Base-by-base conservation (phyloP, 2,113 vertebrate genomes). In the Atrichornis clamosus region DNA sequence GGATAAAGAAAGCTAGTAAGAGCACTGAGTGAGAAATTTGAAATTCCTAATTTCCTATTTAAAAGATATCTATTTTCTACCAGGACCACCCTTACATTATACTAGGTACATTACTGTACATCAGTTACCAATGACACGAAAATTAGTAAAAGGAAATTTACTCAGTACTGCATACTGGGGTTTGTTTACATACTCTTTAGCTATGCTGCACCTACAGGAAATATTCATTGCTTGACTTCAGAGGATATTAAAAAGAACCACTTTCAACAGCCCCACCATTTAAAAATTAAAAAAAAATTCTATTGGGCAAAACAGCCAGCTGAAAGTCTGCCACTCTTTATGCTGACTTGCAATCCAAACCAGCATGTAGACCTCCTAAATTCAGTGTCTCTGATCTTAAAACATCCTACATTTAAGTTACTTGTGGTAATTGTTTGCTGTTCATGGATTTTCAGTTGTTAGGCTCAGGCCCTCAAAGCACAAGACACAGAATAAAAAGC, bases 311-410 rank as follows among this genome's bases (percentile, higher is more conserved):
- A 68, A 50, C 11, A 59, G 44, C 13, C 87, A 75, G 24, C 33
- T 37, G 35, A 28, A 74, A 87, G 6, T 27, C 42, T 39, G 42
- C 42, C 23, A 24, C 47, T 63, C 20, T 50, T 37, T 5, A 47
- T 2, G 3, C 21, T 11, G 15, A 55, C 22, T 13, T 55, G 42
- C 20, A 39, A 59, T 8, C 11, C 49, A 67, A 67, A 44, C 10
- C 8, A 46, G 22, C 17, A 32, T 0, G 1, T 50, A 86, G 20
- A 42, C 24, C 30, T n/a, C 21, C 19, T 0, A 1, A 56, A 58
- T 15, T 62, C 56, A 67, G 24, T 6, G 22, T 46, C n/a, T 58
- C 41, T 2, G 1, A 65, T 13, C 62, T 73, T 50, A 65, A 68
- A 63, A 53, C 32, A 80, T 22, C n/a, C 47, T 68, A 18, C 14